Evolutionary conservation across 2,797 vertebrate species (phyloP), one percentile per base, ranked within the genome.

Genomic region (Gallinago nigripennis): DNA sequence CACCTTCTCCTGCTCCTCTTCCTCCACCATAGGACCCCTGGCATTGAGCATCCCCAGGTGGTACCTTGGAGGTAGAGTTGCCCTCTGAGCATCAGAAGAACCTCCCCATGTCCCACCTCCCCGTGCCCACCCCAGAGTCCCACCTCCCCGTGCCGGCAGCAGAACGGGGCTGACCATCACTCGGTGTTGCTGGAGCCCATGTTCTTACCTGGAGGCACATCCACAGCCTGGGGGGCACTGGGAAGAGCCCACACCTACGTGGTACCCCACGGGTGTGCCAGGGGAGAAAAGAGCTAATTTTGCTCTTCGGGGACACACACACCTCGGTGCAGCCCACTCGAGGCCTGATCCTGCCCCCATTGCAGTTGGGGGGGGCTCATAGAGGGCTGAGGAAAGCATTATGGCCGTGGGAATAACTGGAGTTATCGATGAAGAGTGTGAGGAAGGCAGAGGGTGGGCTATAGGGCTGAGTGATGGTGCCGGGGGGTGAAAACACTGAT

Each of bases 321-420:
- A 20, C 45, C 48, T 66, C 0, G 0, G 61, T 11, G 16, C 51
- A 58, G 33, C 35, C 57, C 4, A 2, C 56, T 43, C 0, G 2
- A 57, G 76, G 76, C 35, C 37, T 45, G 21, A 39, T 83, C 43
- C 80, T 78, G 79, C 14, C 50, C 35, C 31, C 3, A 2, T 73
- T 0, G 0, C 39, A 12, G 12, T 3, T 0, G 1, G 4, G 6
- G 20, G 8, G 72, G 35, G 14, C 45, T 90, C 3, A 1, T 9
- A 5, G 8, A 2, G 79, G 66, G 48, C 65, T 45, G 68, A 61
- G 51, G 23, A 37, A 51, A 64, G 12, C 16, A 1, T 79, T 58
- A 12, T 6, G 43, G 56, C 19, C n/a, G 5, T 5, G 27, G 75
- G n/a, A 41, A 51, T 51, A 80, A 19, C 33, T 58, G 41, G 83